These are phyloP conservation scores for Germaria angustata DNA, from an alignment of 2,888 invertebrate genomes.

Conservation along the genomic window DNA sequence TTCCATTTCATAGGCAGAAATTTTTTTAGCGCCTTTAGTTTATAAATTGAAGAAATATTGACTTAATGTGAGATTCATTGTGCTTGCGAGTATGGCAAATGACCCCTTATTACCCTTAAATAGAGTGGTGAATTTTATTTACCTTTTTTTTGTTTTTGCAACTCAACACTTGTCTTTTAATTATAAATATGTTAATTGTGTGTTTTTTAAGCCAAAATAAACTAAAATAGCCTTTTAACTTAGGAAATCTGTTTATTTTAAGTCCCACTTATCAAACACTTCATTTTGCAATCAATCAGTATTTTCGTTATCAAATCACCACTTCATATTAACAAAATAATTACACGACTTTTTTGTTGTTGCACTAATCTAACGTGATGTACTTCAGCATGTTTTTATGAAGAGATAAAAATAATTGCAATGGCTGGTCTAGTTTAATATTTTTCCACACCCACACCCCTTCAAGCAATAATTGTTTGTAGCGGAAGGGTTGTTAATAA, in stretches of 20 bases:
- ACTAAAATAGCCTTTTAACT: too few species aligned
- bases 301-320: neutral
- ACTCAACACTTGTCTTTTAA: too few species aligned
- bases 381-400: neutral
- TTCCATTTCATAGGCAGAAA: too few species aligned
- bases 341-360: neutral
- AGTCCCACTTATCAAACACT: neutral
- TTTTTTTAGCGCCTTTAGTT: too few species aligned
- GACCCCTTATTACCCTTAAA: too few species aligned
- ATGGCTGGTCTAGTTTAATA: neutral
- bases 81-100: too few species aligned
- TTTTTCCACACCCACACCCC: neutral
- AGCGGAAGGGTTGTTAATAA: neutral
- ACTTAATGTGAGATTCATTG: too few species aligned
- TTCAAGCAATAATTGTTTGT: neutral
- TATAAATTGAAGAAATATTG: too few species aligned
- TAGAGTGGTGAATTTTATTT: too few species aligned
- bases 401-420: neutral
- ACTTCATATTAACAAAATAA: neutral
- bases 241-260: neutral
- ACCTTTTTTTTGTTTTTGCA: too few species aligned
- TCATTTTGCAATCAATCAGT: neutral
- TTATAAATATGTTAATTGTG: too few species aligned
- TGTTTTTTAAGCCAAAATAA: too few species aligned
- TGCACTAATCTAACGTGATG: neutral